Conservation (phyloP, 2,113 vertebrate species). For the Laticauda colubrina region DNA sequence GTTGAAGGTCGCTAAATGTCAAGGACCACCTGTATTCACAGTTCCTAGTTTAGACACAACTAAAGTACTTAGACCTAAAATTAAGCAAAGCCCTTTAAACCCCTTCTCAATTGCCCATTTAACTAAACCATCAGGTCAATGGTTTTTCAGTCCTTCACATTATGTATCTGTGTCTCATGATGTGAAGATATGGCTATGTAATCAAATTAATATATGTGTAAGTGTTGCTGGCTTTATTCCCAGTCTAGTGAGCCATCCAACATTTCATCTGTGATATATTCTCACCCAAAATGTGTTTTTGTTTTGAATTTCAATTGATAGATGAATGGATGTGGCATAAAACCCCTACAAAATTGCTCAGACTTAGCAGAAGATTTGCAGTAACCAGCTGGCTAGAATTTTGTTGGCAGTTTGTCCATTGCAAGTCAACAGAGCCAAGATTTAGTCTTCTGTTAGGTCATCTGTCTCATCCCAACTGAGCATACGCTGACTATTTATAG, state of each 20-base stretch:
- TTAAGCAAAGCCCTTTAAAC: constrained; percentile 43
- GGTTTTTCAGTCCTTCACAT: constrained; percentile 20
- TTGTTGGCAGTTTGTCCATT: constrained; percentile 67
- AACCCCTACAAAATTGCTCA: constrained; percentile 62
- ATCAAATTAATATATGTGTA: constrained; percentile 54
- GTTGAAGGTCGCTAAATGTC: not conserved
- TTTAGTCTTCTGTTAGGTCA: constrained; percentile 73
- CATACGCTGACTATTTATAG: constrained; percentile 70
- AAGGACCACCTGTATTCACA: not conserved
- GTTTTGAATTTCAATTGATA: constrained; percentile 52
- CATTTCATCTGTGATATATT: constrained; percentile 65
- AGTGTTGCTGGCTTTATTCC: constrained; percentile 53
- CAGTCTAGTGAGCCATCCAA: constrained; percentile 46
- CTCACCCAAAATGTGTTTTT: constrained; percentile 62
- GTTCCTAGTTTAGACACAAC: not conserved
- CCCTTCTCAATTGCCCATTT: constrained; percentile 40
- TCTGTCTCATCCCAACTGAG: constrained; percentile 71
- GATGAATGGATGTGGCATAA: constrained; percentile 58
- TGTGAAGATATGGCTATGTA: constrained; percentile 43
- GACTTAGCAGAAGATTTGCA: constrained; percentile 63
- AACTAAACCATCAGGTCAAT: constrained; percentile 46
- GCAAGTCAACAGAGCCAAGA: constrained; percentile 67
- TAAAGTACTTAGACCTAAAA: constrained; percentile 27
- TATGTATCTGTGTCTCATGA: constrained; percentile 46
- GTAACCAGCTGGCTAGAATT: constrained; percentile 66